phyloP scores from a whole-genome alignment of 2,888 invertebrate species.

The Poecilus cupreus region DNA sequence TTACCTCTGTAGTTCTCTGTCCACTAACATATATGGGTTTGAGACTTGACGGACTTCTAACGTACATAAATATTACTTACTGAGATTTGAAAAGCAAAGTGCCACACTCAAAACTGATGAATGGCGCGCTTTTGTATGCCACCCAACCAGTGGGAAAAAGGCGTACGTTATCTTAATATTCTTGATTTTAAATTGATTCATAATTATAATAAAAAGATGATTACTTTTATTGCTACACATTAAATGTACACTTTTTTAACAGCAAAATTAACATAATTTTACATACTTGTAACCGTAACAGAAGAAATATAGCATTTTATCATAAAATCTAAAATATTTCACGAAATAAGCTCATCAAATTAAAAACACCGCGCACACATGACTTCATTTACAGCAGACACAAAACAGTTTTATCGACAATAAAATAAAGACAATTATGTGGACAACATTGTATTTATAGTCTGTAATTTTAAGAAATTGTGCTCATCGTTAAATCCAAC shows the following conservation, averaged over 20 bases:
- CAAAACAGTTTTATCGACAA: background rate
- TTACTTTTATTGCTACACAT: too few species aligned
- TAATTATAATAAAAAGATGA: too few species aligned
- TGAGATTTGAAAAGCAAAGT: too few species aligned
- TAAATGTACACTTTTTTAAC: background rate
- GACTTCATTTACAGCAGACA: background rate
- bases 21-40: too few species aligned
- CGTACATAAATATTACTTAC: too few species aligned
- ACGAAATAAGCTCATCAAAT: background rate
- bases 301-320: background rate
- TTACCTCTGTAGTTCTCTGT: too few species aligned
- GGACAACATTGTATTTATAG: background rate
- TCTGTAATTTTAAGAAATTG: background rate
- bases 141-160: too few species aligned
- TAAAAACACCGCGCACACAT: background rate
- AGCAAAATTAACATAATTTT: background rate
- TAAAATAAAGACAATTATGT: conserved; percentile 6
- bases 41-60: too few species aligned
- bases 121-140: too few species aligned
- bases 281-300: background rate
- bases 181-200: too few species aligned
- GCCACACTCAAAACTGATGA: too few species aligned
- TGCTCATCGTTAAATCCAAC: background rate
- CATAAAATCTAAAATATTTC: conserved; percentile 1
- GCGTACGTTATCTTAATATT: too few species aligned